Percentiles rank a stretch among this genome's conserved stretches.
These are phyloP conservation scores for Cyphomyrus discorhynchus DNA, from an alignment of 2,113 vertebrate genomes.

Conservation along the genomic window DNA sequence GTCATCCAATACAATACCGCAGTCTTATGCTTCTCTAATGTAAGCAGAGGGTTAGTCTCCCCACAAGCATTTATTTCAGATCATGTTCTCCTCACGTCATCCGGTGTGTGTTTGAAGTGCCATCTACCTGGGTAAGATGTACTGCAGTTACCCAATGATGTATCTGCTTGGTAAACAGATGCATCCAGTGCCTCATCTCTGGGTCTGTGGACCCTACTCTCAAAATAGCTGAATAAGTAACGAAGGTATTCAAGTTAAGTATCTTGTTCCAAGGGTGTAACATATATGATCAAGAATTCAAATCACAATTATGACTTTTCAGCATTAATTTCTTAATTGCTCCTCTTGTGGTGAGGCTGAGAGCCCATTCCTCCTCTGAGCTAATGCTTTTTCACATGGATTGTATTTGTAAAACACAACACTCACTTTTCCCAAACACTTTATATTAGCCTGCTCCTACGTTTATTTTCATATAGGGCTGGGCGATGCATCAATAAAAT, in stretches of 20 bases:
- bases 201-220: neutral
- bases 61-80: neutral
- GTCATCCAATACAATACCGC: neutral
- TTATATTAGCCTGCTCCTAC: neutral
- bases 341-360: neutral
- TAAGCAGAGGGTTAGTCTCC: neutral
- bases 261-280: neutral
- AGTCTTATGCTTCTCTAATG: neutral
- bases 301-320: neutral
- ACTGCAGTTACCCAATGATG: neutral
- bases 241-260: neutral
- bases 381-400: neutral
- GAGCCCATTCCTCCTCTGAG: neutral
- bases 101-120: neutral
- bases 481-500: neutral
- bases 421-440: neutral
- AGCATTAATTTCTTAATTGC: neutral
- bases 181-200: neutral
- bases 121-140: neutral
- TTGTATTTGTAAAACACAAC: neutral
- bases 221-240: neutral
- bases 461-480: neutral
- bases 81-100: neutral
- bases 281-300: neutral
- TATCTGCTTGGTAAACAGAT: neutral